These are phyloP conservation scores for Orthonevra nobilis DNA, from an alignment of 2,888 invertebrate species.

Conservation along the genomic window DNA sequence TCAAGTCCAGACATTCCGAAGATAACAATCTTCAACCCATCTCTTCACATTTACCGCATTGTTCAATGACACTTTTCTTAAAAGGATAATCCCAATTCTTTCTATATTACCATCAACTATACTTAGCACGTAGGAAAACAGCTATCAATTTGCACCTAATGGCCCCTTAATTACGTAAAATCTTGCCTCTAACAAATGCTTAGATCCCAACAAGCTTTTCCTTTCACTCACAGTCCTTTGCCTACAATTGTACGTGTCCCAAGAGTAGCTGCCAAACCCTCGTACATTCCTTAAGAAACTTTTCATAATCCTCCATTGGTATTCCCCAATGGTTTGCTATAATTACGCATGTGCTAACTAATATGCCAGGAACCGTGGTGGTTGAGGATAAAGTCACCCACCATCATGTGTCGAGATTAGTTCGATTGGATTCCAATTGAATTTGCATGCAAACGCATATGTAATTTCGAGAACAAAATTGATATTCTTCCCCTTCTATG, in stretches of 20 bases:
- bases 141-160: constrained; percentile 16
- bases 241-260: constrained; percentile 6
- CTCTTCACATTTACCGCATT: too few species aligned
- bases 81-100: too few species aligned
- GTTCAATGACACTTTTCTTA: too few species aligned
- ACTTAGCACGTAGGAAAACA: too few species aligned
- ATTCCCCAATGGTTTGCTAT: constrained; percentile 11
- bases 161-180: constrained; percentile 36
- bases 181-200: constrained; percentile 25
- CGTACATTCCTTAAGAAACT: neutral
- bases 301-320: neutral
- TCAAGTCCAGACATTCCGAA: too few species aligned
- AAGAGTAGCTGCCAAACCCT: neutral
- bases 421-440: constrained; percentile 16
- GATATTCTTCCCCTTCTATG: neutral
- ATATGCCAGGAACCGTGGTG: constrained; percentile 6
- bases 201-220: constrained; percentile 10
- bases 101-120: too few species aligned
- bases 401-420: neutral
- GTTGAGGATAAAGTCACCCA: constrained; percentile 3
- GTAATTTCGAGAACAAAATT: constrained; percentile 2
- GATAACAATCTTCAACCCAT: too few species aligned
- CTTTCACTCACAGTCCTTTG: neutral
- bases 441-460: neutral
- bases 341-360: constrained; percentile 19